phyloP scores from a whole-genome alignment of 2,113 vertebrate genomes.

The Callorhinus ursinus region DNA sequence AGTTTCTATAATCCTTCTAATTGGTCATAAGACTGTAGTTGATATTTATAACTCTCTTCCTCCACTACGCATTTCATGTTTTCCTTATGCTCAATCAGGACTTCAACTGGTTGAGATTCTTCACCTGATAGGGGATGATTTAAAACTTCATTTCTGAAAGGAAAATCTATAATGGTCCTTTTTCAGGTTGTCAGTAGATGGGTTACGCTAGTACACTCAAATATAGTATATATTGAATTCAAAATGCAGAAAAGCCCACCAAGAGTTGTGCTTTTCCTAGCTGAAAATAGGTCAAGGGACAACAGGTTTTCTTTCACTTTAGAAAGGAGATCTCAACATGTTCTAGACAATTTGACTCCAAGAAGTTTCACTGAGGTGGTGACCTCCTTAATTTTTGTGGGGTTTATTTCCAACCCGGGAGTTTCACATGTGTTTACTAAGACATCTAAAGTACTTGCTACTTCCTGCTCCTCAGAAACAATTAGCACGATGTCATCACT shows the following conservation, averaged over 20 bases:
- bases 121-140: not conserved
- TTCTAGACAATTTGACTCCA: not conserved
- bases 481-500: not conserved
- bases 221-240: not conserved
- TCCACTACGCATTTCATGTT: not conserved
- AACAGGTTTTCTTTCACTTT: not conserved
- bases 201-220: not conserved
- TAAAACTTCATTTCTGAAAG: not conserved
- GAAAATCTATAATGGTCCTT: not conserved
- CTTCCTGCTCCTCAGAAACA: not conserved
- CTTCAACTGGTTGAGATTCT: not conserved
- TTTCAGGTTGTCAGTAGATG: not conserved
- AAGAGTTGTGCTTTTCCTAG: not conserved
- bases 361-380: not conserved
- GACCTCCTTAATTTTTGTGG: not conserved
- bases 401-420: not conserved
- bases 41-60: not conserved
- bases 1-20: not conserved
- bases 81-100: not conserved
- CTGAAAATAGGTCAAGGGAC: not conserved
- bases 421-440: not conserved
- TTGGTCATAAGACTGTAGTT: not conserved
- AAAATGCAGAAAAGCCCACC: not conserved
- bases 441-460: not conserved
- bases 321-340: not conserved